Evolutionary conservation across 2,113 vertebrate species (phyloP), one percentile per base, ranked within the genome.

Genomic region (Fukomys damarensis): DNA sequence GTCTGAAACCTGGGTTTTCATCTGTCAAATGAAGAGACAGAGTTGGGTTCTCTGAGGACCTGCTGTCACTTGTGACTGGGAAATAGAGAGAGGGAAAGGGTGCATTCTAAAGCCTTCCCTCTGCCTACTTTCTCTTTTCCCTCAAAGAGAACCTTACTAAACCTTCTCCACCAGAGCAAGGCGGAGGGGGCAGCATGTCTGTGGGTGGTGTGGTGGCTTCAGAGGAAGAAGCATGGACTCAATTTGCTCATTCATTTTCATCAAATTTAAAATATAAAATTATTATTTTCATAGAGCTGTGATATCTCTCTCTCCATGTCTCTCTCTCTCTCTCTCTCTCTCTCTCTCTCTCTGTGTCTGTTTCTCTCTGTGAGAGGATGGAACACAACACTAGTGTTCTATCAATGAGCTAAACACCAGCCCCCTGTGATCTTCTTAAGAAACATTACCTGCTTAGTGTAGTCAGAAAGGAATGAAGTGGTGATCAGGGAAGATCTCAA

Each of bases 1-100:
- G 28, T 65, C 63, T 79, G 65, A 91, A 91, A 80, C 65, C 81
- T 43, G 7, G 7, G 17, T 68, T 91, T 96, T 96, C 86, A 38
- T 66, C 24, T 68, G 6, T 89, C 49, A 93, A 61, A 52, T 87
- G 41, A 93, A n/a, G 79, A 68, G 46, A 52, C 70, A 11, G 3
- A 82, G 58, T n/a, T 32, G 72, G n/a, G 9, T 76, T 86, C 24
- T 66, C 84, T 94, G 26, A 58, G n/a, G 26, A 90, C 35, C 81
- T 77, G 16, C 43, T 82, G 20, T 70, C 52, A 19, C 43, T n/a
- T 79, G n/a, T n/a, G 38, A 63, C 49, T 77, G 68, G 35, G 38
- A 91, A 89, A 90, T 26, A 86, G 43, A 86, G 19, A 89, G 26
- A 79, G 24, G 54, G 17, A 35, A 70, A n/a, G 26, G 24, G 20